Evolutionary conservation across 2,888 invertebrate species (phyloP).

Genomic region (Flexamia atlantica): DNA sequence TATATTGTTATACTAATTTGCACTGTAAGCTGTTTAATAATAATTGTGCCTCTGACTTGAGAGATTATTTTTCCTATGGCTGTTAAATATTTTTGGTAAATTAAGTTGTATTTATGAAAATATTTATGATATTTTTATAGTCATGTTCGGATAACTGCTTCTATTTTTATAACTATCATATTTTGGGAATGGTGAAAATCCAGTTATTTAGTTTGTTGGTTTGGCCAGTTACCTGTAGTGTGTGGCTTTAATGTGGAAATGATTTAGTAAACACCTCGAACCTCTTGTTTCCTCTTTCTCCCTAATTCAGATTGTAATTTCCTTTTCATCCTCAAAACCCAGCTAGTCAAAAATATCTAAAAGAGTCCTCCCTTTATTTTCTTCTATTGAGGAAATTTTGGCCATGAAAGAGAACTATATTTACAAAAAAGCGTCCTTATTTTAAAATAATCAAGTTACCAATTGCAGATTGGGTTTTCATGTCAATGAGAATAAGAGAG

Average conservation of each 20-base stretch:
- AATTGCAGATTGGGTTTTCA: too few species aligned
- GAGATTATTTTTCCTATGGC: slow-evolving; percentile 8
- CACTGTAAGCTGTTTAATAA: neutral
- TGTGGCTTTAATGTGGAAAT: neutral
- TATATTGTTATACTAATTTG: slow-evolving; percentile 6
- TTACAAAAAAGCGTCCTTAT: too few species aligned
- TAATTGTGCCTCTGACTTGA: slow-evolving; percentile 21
- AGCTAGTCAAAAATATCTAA: neutral
- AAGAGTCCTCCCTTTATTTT: neutral
- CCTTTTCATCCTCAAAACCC: neutral
- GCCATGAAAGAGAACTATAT: neutral
- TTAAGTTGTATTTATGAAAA: slow-evolving; percentile 12
- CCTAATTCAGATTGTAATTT: neutral
- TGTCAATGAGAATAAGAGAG: too few species aligned
- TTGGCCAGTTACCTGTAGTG: slow-evolving; percentile 30
- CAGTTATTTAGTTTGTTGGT: neutral
- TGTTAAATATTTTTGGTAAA: slow-evolving; percentile 3
- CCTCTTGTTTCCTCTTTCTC: neutral
- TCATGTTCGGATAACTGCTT: slow-evolving; percentile 6
- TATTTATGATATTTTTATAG: slow-evolving; percentile 28
- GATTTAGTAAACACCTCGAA: neutral
- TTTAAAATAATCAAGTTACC: too few species aligned
- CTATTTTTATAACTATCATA: slow-evolving; percentile 17
- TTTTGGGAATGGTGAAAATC: neutral
- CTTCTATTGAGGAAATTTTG: slow-evolving; percentile 1